Percentiles rank a stretch among this genome's conserved stretches.
These are phyloP conservation scores for Choristoneura fumiferana DNA, from an alignment of 1,140 invertebrate species.

Conservation along the genomic window DNA sequence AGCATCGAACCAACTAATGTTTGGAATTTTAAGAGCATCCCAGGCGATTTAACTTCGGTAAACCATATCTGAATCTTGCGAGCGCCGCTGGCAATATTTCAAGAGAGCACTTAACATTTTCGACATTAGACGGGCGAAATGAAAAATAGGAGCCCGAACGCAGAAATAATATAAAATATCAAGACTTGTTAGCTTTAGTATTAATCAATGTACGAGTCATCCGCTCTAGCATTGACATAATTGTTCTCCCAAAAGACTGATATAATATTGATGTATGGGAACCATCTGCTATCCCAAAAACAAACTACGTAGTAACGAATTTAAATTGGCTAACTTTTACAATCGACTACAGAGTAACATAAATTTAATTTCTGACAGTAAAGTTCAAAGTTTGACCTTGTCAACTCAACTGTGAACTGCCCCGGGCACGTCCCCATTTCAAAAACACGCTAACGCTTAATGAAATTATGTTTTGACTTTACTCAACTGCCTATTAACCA, in stretches of 20 bases:
- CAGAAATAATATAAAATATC: constrained; percentile 39
- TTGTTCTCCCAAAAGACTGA: constrained; percentile 10
- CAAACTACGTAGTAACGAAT: background rate
- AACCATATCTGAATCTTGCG: constrained; percentile 32
- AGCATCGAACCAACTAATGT: constrained; percentile 37
- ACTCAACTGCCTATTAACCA: background rate
- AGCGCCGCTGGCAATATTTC: constrained; percentile 51
- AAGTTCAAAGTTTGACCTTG: background rate
- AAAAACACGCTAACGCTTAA: too few species aligned
- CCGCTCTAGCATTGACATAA: constrained; percentile 22
- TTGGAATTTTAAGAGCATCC: constrained; percentile 32
- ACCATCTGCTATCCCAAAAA: background rate
- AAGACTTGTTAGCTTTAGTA: constrained; percentile 21
- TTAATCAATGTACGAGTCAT: constrained; percentile 21
- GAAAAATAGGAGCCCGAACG: constrained; percentile 36
- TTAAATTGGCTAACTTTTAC: background rate
- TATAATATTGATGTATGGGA: constrained; percentile 4
- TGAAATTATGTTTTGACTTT: background rate
- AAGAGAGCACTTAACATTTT: constrained; percentile 56
- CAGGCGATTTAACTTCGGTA: constrained; percentile 32
- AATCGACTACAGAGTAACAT: background rate
- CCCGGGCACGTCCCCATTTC: too few species aligned
- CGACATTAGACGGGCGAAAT: constrained; percentile 44
- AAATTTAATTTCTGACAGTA: constrained; percentile 11
- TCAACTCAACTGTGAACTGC: background rate